Evolutionary conservation across 2,888 invertebrate genomes (phyloP).

Genomic region (Erpobdella octoculata): DNA sequence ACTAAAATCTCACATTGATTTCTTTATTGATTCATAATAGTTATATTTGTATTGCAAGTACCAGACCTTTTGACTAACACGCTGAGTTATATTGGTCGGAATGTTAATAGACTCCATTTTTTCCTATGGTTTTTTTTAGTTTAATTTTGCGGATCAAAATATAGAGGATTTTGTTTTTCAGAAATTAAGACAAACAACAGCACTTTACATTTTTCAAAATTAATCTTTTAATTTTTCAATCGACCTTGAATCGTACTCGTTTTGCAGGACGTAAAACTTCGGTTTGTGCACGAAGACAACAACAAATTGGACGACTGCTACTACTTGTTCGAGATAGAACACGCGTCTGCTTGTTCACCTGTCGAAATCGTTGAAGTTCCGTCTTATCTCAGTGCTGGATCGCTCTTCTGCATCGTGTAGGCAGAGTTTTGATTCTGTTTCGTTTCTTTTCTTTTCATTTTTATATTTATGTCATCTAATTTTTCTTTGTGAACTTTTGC

Average conservation of each 20-base stretch:
- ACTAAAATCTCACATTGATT: too few species aligned
- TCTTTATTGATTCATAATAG: too few species aligned
- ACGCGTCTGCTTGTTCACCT: slow-evolving; percentile 32
- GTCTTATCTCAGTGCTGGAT: slow-evolving; percentile 44
- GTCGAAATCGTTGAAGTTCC: slow-evolving; percentile 24
- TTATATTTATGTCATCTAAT: not conserved
- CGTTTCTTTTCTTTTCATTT: not conserved
- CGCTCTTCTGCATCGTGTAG: slow-evolving; percentile 50
- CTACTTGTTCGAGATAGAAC: slow-evolving; percentile 49
- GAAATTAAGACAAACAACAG: too few species aligned
- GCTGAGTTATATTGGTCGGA: too few species aligned
- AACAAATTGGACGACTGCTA: slow-evolving; percentile 43
- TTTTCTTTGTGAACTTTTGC: not conserved
- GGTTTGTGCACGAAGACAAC: slow-evolving; percentile 45
- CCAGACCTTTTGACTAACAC: too few species aligned
- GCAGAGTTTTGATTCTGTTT: slow-evolving; percentile 33
- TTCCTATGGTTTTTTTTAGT: too few species aligned
- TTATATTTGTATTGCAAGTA: too few species aligned
- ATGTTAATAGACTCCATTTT: too few species aligned
- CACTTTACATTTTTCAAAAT: too few species aligned
- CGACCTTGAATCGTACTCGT: not conserved
- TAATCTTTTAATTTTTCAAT: too few species aligned
- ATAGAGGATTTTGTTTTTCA: too few species aligned
- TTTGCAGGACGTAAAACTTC: slow-evolving; percentile 29
- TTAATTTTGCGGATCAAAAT: too few species aligned